Conservation (phyloP, 2,888 invertebrate genomes). For the Tipula helvola region DNA sequence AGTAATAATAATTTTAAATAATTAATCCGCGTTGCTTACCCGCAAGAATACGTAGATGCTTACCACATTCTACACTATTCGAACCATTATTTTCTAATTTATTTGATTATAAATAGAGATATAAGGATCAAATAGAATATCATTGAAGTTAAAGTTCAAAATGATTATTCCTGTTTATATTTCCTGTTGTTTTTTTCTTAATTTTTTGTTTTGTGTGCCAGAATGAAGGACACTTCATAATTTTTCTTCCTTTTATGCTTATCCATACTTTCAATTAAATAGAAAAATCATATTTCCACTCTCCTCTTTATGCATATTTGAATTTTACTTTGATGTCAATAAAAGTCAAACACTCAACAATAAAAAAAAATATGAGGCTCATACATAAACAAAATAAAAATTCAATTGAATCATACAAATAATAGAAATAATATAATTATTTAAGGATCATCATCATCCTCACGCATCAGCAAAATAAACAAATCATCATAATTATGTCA, state of each 20-base stretch:
- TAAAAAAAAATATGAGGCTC: conserved; percentile 4
- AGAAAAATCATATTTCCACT: neutral
- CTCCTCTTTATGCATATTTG: conserved; percentile 16
- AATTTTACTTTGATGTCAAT: conserved; percentile 21
- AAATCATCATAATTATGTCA: neutral
- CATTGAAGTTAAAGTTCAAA: neutral
- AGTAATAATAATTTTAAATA: too few species aligned
- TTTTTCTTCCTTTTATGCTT: neutral
- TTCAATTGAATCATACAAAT: neutral
- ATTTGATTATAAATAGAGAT: too few species aligned
- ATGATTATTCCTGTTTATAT: neutral
- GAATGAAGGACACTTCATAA: neutral
- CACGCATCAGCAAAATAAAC: neutral
- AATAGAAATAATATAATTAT: neutral
- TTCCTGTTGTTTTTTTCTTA: neutral
- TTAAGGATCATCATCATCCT: neutral
- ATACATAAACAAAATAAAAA: neutral
- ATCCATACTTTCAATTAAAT: conserved; percentile 4
- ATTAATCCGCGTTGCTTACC: too few species aligned
- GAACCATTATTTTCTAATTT: too few species aligned
- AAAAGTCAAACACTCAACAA: conserved; percentile 13
- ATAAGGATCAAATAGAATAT: neutral
- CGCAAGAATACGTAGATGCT: too few species aligned
- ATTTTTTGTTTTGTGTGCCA: neutral
- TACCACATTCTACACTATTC: too few species aligned